Base-by-base conservation (phyloP, 2,797 vertebrate genomes). In the Chlorospingus flavigularis region DNA sequence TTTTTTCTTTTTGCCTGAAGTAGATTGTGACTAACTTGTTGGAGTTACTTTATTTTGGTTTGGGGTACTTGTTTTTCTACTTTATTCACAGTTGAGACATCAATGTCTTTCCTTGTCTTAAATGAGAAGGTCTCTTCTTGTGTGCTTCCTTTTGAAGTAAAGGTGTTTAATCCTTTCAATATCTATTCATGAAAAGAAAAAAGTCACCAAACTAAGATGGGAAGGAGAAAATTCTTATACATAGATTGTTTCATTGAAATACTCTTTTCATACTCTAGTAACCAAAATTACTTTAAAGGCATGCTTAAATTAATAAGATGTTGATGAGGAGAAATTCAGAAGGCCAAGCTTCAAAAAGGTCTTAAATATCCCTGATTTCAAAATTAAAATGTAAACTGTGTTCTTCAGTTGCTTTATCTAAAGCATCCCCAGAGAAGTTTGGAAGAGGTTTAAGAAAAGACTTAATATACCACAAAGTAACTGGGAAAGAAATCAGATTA, bases 401-500 rank as follows among this genome's bases (percentile, higher is more conserved):
- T 76, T 74, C 81, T 92, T 92, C 60, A 47, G 71, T 90, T 90
- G 65, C 35, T 93, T 88, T 94, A 61, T 71, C 48, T 83, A 84
- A 91, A 73, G 58, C 55, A 90, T 87, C 37, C 61, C 79, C 79
- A 20, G 80, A 75, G 88, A 79, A 75, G 19, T 86, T 94, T 19
- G 17, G 67, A 80, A 87, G 57, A 90, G 33, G 30, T 89, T 92
- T 91, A 80, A 94, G 63, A 90, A 61, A 90, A 86, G 92, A 71
- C 58, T 75, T 78, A 85, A 66, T 66, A 87, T 83, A 83, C 57
- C 72, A 68, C 79, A 79, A 92, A 94, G 57, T 94, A 96, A 92
- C 72, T 53, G 35, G 71, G 91, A 83, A 95, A 89, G 31, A 87
- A 94, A 79, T 95, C 57, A 86, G 86, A 88, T 91, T 75, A 76